These are phyloP conservation scores for Corythornis cristatus DNA, from an alignment of 2,113 vertebrate species.

Conservation along the genomic window DNA sequence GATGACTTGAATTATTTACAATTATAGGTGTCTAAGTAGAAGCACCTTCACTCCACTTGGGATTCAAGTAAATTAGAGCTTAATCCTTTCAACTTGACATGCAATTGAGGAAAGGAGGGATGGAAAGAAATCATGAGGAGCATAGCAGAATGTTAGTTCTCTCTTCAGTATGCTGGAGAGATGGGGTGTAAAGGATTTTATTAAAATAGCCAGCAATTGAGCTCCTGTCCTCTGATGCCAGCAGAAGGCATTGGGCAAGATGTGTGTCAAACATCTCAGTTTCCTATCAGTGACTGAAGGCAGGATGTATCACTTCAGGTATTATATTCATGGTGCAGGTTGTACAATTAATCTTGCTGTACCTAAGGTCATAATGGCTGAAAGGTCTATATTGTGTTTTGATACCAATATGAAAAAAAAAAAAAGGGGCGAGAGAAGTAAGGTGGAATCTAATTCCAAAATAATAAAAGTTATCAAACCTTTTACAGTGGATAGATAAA, in stretches of 20 bases:
- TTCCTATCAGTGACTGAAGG: not conserved
- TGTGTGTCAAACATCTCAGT: not conserved
- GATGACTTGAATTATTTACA: not conserved
- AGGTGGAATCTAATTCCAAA: not conserved
- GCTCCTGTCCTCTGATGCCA: not conserved
- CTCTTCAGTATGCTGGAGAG: not conserved
- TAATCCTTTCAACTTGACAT: not conserved
- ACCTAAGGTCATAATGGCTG: not conserved
- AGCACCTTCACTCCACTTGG: not conserved
- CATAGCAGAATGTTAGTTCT: not conserved
- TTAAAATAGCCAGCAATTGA: not conserved
- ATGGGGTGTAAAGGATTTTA: not conserved
- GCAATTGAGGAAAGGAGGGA: not conserved
- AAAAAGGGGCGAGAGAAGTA: not conserved
- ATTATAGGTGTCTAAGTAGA: not conserved
- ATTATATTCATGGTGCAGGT: not conserved
- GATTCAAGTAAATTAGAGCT: not conserved
- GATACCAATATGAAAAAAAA: not conserved
- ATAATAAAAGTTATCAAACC: not conserved
- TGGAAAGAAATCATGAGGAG: not conserved
- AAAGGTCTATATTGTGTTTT: rapidly evolving
- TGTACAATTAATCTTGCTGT: not conserved
- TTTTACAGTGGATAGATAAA: not conserved
- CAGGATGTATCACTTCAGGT: not conserved
- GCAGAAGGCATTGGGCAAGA: not conserved